These are phyloP conservation scores for Chlorodrepanis virens DNA, from an alignment of 2,113 vertebrate species.

Conservation along the genomic window DNA sequence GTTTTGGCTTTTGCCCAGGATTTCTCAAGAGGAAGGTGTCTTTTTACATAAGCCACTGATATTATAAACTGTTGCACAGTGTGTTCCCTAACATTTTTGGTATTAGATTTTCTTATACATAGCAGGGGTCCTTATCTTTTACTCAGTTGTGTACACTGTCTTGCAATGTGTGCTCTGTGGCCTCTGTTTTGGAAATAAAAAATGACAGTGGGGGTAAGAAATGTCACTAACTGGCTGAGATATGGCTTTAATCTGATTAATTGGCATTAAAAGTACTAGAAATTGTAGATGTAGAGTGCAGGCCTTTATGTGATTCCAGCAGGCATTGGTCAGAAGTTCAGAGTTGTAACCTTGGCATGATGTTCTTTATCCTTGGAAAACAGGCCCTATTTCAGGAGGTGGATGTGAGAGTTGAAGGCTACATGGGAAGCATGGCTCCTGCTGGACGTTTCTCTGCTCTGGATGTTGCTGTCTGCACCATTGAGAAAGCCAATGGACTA, in stretches of 20 bases:
- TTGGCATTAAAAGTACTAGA: not conserved
- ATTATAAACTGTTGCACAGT: not conserved
- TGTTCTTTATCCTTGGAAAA: conserved; percentile 15
- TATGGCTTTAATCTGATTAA: not conserved
- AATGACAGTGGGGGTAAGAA: not conserved
- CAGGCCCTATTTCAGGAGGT: conserved; percentile 91
- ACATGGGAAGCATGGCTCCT: conserved; percentile 90
- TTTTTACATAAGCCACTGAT: not conserved
- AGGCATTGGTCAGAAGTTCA: not conserved
- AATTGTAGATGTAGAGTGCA: not conserved
- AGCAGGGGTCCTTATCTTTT: not conserved
- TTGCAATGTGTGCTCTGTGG: not conserved
- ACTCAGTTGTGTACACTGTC: not conserved
- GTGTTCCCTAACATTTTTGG: not conserved
- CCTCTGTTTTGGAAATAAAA: not conserved
- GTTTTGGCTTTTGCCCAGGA: not conserved
- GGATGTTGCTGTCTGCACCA: conserved; percentile 96
- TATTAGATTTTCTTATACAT: not conserved
- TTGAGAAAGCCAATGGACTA: conserved; percentile 94
- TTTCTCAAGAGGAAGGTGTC: not conserved
- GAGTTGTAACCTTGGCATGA: not conserved
- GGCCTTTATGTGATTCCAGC: not conserved
- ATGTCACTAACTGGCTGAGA: not conserved
- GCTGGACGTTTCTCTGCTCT: conserved; percentile 79
- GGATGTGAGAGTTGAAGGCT: conserved; percentile 88